phyloP scores from a whole-genome alignment of 64 coral and sea anemone genomes.

The Platygyra sinensis region DNA sequence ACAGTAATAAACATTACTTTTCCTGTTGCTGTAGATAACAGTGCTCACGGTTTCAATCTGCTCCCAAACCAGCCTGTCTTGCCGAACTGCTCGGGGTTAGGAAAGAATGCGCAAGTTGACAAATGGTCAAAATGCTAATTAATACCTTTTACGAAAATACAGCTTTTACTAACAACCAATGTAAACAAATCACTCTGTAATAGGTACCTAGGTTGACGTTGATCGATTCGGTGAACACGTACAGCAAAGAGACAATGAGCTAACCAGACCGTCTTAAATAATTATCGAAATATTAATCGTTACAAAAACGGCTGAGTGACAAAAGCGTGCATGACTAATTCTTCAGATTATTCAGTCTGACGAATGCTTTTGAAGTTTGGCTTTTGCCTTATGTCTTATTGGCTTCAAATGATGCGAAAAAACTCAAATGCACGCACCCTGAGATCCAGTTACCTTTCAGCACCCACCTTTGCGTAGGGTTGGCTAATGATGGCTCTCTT shows the following conservation, averaged over 20 bases:
- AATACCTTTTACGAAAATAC: slow-evolving; percentile 7
- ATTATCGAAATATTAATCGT: background rate
- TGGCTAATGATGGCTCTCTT: no score
- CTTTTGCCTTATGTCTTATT: background rate
- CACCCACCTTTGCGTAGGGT: no score
- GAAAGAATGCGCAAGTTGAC: slow-evolving; percentile 15
- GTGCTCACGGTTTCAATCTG: background rate
- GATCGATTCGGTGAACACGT: background rate
- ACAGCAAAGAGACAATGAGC: background rate
- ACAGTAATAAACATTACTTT: slow-evolving; percentile 68
- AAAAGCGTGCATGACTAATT: background rate
- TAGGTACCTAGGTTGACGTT: background rate
- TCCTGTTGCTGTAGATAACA: background rate
- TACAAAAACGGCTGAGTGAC: background rate
- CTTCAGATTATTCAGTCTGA: no score
- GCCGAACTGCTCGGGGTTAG: background rate
- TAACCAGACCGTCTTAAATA: background rate
- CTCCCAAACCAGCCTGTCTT: background rate
- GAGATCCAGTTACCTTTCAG: no score
- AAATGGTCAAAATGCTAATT: slow-evolving; percentile 23
- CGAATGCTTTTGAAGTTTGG: background rate
- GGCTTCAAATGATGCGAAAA: background rate
- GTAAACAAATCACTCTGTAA: slow-evolving; percentile 9
- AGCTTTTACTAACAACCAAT: background rate
- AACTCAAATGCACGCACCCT: no score